Conservation (phyloP, 2,113 vertebrate species). For the Nipponia nippon region DNA sequence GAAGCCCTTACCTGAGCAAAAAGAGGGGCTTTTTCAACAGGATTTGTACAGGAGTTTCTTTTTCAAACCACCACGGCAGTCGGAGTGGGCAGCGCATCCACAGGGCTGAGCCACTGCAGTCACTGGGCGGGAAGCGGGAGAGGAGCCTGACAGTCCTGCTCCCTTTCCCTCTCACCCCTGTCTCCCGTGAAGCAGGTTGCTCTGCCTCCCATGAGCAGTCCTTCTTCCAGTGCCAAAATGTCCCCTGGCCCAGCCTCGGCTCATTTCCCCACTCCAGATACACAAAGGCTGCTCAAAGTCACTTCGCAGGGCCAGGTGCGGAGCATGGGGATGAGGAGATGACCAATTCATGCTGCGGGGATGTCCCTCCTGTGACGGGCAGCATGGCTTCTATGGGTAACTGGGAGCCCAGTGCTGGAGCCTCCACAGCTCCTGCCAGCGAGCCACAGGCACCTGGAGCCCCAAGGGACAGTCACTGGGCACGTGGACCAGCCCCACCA, state of each 20-base stretch:
- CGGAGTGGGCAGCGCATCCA: background rate
- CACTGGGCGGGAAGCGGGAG: rapidly evolving
- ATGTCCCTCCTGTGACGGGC: rapidly evolving
- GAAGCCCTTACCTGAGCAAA: background rate
- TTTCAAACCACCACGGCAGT: background rate
- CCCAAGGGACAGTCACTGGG: background rate
- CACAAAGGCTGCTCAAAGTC: background rate
- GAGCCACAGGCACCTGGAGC: background rate
- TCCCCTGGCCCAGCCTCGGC: rapidly evolving
- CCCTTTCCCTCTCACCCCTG: rapidly evolving
- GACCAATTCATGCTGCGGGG: rapidly evolving
- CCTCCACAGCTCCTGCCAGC: background rate
- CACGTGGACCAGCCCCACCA: rapidly evolving
- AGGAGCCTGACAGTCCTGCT: background rate
- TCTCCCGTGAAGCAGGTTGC: background rate
- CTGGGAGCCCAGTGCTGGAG: background rate
- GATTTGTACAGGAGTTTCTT: background rate
- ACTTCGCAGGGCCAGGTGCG: rapidly evolving
- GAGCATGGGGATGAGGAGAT: background rate
- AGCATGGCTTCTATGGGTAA: background rate
- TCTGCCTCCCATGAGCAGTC: background rate
- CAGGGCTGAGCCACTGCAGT: background rate
- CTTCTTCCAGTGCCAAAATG: background rate
- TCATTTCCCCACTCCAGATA: background rate
- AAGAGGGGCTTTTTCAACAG: background rate